Evolutionary conservation across 2,113 vertebrate species (phyloP).

Genomic region (Alexandromys fortis): DNA sequence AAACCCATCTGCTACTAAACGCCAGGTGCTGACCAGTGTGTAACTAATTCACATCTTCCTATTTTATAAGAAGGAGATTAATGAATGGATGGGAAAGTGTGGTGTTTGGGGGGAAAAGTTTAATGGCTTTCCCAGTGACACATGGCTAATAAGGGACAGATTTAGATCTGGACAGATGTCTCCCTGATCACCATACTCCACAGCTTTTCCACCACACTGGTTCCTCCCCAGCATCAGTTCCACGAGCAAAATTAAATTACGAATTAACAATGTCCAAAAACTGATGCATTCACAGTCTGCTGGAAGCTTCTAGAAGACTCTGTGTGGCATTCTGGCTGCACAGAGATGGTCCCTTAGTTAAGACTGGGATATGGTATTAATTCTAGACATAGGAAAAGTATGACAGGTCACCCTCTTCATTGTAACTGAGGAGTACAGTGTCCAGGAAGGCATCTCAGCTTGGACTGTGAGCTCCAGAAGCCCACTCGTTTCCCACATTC

Average conservation of each 20-base stretch:
- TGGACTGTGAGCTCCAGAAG: not conserved
- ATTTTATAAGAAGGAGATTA: not conserved
- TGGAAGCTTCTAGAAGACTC: not conserved
- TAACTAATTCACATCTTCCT: not conserved
- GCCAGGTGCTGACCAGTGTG: not conserved
- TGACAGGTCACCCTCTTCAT: not conserved
- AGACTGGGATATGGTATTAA: not conserved
- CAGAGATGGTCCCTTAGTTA: not conserved
- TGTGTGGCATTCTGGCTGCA: not conserved
- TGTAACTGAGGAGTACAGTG: not conserved
- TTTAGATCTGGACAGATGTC: not conserved
- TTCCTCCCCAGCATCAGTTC: not conserved
- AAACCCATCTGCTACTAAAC: not conserved
- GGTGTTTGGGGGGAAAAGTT: not conserved
- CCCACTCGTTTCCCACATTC: rapidly evolving
- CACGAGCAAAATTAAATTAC: not conserved
- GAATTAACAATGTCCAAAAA: not conserved
- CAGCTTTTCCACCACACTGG: not conserved
- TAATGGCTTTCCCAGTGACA: not conserved
- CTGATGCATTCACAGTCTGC: not conserved
- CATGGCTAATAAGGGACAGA: not conserved
- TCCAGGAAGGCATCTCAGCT: rapidly evolving
- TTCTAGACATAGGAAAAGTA: not conserved
- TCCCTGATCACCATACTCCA: not conserved
- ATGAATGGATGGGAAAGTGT: not conserved